Base-by-base conservation (phyloP, 2,888 invertebrate genomes). In the Digitonthophagus gazella region DNA sequence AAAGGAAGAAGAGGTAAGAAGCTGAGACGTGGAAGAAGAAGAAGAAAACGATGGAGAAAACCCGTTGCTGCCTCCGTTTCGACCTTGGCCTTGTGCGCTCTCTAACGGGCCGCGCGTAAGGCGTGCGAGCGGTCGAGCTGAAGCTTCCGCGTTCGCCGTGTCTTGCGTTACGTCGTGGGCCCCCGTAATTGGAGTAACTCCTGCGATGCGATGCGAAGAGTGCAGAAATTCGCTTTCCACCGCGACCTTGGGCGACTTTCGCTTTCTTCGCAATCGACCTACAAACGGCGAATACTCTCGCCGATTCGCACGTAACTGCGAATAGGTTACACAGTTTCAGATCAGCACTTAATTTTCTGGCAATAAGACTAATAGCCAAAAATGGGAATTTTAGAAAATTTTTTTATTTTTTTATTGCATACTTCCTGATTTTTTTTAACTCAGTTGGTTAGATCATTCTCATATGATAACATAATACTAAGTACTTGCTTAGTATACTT, bases 31-130 rank as follows among this genome's bases (percentile, higher is more conserved):
- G 57, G 57, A 61, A 5, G 61, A 61, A 61, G 18, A n/a, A 20
- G 61, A 18, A 18, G 61, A n/a, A 19, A 18, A 19, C 0, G 19
- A n/a, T 61, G 16, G 67, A 67, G 67, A 64, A 61, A 61, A 61
- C 61, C 61, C 61, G 61, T 61, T 61, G 61, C 20, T 19, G 18
- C 19, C 61, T 61, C 61, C 3, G n/a, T 61, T 18, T 20, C 66
- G 75, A 71, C 75, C 75, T 75, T 75, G 74, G 74, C 75, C 75
- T 75, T 75, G 75, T 74, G 74, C 73, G 69, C 73, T 69, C 69
- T 69, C 71, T 72, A 69, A 73, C 70, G 71, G 68, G 63, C 63
- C 66, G 15, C 67, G 15, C 15, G 20, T 64, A 54, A 66, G 71
- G 69, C 73, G 72, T 71, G 73, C 73, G 72, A 67, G 28, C 28